Conservation (phyloP, 2,888 invertebrate genomes). For the Beris chalybata region DNA sequence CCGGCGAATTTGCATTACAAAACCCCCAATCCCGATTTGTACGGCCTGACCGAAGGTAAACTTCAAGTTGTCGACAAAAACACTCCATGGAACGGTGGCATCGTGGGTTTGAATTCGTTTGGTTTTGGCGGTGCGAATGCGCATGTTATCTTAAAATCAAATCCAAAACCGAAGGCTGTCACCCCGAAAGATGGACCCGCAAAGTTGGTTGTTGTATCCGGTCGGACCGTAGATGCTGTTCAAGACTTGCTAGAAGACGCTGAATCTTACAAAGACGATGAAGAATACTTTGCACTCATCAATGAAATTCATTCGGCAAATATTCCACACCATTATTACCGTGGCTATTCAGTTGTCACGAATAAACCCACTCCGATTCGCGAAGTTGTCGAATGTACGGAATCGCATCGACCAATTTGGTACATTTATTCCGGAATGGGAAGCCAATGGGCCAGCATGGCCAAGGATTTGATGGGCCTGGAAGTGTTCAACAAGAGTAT, state of each 20-base stretch:
- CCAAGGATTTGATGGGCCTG: slow-evolving; percentile 78
- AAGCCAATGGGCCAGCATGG: slow-evolving; percentile 97
- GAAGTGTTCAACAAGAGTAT: slow-evolving; percentile 81
- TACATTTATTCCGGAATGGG: slow-evolving; percentile 98
- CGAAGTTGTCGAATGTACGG: slow-evolving; percentile 59
- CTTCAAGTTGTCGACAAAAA: slow-evolving; percentile 87
- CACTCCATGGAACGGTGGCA: slow-evolving; percentile 86
- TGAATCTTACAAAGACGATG: slow-evolving; percentile 64
- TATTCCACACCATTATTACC: slow-evolving; percentile 74
- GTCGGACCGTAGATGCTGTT: slow-evolving; percentile 82
- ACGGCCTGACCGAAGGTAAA: slow-evolving; percentile 85
- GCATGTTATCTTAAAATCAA: slow-evolving; percentile 83
- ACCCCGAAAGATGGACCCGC: slow-evolving; percentile 63
- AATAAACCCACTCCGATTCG: slow-evolving; percentile 55
- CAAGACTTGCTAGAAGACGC: slow-evolving; percentile 66
- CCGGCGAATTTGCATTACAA: slow-evolving; percentile 91
- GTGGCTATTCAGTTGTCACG: slow-evolving; percentile 80
- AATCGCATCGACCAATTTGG: slow-evolving; percentile 82
- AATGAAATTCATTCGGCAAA: slow-evolving; percentile 72
- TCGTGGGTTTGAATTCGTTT: slow-evolving; percentile 93
- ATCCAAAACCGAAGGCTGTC: slow-evolving; percentile 68
- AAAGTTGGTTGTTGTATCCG: slow-evolving; percentile 76
- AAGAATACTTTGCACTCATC: slow-evolving; percentile 75
- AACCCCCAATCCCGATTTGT: slow-evolving; percentile 85
- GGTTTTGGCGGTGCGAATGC: slow-evolving; percentile 98